Conservation (phyloP, 1,140 invertebrate species). For the Chrysomallon squamiferum region DNA sequence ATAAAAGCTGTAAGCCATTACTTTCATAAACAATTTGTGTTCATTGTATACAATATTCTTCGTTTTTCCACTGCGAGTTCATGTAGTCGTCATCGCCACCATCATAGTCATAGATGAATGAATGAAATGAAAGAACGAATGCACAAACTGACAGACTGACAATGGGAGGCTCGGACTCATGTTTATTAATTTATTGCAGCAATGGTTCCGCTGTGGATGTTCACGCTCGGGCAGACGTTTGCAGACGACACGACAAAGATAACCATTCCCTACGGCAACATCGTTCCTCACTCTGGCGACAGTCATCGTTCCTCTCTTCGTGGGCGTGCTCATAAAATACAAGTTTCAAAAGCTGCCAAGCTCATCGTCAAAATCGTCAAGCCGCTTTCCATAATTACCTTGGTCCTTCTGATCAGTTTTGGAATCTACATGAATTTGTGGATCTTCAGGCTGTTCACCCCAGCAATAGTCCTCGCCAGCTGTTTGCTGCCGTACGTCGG, state of each 20-base stretch:
- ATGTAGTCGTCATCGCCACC: no score
- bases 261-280: conserved; percentile 79
- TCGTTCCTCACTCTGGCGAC: conserved; percentile 79
- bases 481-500: conserved; percentile 87
- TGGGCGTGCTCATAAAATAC: conserved; percentile 73
- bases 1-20: no score
- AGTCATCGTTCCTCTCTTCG: conserved; percentile 81
- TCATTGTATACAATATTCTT: no score
- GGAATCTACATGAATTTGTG: conserved; percentile 90
- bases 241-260: conserved; percentile 70
- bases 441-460: conserved; percentile 82
- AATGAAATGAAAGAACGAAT: no score
- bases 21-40: no score
- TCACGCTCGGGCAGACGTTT: conserved; percentile 80
- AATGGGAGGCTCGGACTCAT: no score
- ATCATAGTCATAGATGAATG: no score
- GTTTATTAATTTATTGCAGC: conserved; percentile 66
- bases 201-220: conserved; percentile 96
- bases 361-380: conserved; percentile 45
- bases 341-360: conserved; percentile 67
- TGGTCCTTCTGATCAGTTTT: conserved; percentile 89
- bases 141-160: no score
- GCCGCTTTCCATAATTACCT: conserved; percentile 81
- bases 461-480: conserved; percentile 74
- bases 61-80: no score